Base-by-base conservation (phyloP, 2,113 vertebrate species). In the Oncorhynchus clarkii region DNA sequence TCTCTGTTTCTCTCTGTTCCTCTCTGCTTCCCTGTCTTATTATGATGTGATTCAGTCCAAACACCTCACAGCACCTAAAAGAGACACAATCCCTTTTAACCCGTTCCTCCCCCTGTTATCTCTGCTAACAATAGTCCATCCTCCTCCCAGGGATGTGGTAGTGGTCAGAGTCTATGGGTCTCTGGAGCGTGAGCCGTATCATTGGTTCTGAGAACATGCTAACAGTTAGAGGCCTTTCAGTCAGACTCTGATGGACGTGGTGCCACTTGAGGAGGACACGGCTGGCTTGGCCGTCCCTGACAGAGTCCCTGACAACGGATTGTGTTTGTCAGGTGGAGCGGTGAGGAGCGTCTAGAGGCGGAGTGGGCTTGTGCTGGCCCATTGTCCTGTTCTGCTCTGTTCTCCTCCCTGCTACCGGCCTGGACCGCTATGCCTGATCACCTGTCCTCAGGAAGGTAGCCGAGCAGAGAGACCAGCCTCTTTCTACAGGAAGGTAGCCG, bases 241-340 rank as follows among this genome's bases (percentile, higher is more conserved):
- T 72, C 76, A 22, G 70, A 74, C 86, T 86, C 4, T 81, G 93
- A 89, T 93, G 93, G 95, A 97, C 96, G 91, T 88, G 82, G 86
- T 86, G 92, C 88, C 93, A 92, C 93, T 95, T 90, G 92, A 94
- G 92, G 80, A 91, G 96, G 96, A 96, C 91, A 96, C 94, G 96
- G 94, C 94, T 96, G 95, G 94, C 88, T 97, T 95, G 90, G 92
- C 91, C 81, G 94, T 91, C 93, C 96, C 94, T 95, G 96, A 95
- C 95, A 94, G 94, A 94, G 51, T 62, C 59, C 59, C n/a, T 62
- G 59, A 62, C 59, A 62, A 62, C 87, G 86, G 90, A 93, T 93
- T 94, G 88, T 93, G 94, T 94, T 95, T 95, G 94, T 92, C 93
- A 94, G 89, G 82, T 76, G 70, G 93, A 90, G 95, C 93, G 92